These are phyloP conservation scores for Eupithecia vulgata DNA, from an alignment of 2,888 invertebrate genomes.

Conservation along the genomic window DNA sequence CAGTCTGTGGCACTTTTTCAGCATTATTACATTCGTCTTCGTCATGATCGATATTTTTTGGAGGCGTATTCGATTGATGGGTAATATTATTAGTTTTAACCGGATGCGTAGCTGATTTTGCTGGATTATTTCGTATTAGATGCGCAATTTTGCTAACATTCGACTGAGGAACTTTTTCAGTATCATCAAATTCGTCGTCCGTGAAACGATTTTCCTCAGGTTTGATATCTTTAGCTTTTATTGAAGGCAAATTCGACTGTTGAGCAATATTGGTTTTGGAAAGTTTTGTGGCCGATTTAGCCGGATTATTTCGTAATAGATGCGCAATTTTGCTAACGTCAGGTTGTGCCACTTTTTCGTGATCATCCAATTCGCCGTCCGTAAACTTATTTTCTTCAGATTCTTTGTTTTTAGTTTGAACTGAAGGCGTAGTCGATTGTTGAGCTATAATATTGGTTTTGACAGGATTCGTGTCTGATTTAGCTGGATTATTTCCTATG, in stretches of 20 bases:
- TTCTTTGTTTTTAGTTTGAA: conserved; percentile 3
- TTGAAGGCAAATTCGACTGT: conserved; percentile 10
- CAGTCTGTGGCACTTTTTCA: background rate
- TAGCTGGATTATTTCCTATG: conserved; percentile 15
- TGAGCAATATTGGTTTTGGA: conserved; percentile 4
- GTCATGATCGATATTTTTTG: too few relatives aligned
- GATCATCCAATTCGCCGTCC: conserved; percentile 41
- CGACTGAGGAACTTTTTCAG: background rate
- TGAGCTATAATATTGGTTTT: too few relatives aligned
- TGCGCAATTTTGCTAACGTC: conserved; percentile 29
- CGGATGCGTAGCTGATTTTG: background rate
- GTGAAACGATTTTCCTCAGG: background rate
- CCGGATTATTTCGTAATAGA: conserved; percentile 23
- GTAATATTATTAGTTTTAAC: too few relatives aligned
- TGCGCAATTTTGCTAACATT: conserved; percentile 29
- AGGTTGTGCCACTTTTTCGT: conserved; percentile 1
- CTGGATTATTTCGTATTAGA: conserved; percentile 20
- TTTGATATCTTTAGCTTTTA: conserved; percentile 10
- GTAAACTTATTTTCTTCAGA: background rate
- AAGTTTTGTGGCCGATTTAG: background rate
- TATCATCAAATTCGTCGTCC: background rate
- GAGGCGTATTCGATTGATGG: too few relatives aligned
- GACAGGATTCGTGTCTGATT: too few relatives aligned
- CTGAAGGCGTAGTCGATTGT: conserved; percentile 9
- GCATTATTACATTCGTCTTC: background rate